phyloP scores from a whole-genome alignment of 2,797 vertebrate species.

The Clarias platycephalus region DNA sequence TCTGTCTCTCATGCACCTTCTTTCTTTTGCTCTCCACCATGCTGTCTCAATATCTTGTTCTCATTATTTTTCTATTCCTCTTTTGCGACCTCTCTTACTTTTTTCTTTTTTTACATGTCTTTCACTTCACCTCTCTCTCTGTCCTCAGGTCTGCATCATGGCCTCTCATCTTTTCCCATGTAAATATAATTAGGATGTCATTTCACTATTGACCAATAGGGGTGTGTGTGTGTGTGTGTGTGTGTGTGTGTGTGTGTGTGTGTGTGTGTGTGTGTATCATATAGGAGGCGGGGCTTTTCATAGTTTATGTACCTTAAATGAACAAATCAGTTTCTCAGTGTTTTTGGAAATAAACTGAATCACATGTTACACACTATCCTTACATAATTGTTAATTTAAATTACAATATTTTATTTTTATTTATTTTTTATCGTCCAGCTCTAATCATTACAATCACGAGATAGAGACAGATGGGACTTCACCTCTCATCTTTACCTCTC shows the following conservation, averaged over 20 bases:
- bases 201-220: neutral
- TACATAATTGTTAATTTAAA: neutral
- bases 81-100: neutral
- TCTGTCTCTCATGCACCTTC: constrained; percentile 22
- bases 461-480: neutral
- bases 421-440: constrained; percentile 7
- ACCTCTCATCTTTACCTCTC: neutral
- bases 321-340: neutral
- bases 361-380: too few species aligned
- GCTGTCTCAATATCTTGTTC: neutral
- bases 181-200: neutral
- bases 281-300: neutral
- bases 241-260: neutral
- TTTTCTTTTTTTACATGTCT: neutral
- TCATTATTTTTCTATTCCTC: neutral
- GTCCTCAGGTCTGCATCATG: neutral
- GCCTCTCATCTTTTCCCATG: neutral
- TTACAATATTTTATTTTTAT: neutral
- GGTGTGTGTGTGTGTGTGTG: neutral
- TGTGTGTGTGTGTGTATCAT: neutral
- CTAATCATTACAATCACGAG: neutral
- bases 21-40: neutral
- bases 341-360: neutral
- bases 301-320: neutral
- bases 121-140: neutral